phyloP scores from a whole-genome alignment of 2,113 vertebrate species.

The Pseudonaja textilis region DNA sequence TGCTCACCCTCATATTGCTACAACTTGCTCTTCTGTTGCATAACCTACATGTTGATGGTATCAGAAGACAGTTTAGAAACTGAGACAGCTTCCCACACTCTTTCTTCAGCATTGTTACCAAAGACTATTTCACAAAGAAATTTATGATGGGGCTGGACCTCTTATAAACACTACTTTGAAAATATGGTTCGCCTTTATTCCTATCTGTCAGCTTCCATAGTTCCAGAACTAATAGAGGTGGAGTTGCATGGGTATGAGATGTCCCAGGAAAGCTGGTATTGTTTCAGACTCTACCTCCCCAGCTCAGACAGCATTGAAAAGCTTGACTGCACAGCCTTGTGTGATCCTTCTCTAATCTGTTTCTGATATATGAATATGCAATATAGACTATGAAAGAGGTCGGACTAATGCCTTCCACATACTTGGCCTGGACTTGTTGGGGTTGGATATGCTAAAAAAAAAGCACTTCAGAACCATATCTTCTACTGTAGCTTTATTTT shows the following conservation, averaged over 20 bases:
- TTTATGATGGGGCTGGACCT: neutral
- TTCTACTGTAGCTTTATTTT: conserved; percentile 8
- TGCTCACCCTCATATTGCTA: neutral
- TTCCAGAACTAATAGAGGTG: neutral
- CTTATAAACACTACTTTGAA: neutral
- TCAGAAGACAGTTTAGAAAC: neutral
- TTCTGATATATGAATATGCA: neutral
- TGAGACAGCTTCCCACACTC: fast-evolving
- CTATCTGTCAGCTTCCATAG: neutral
- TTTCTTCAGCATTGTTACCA: neutral
- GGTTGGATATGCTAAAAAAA: neutral
- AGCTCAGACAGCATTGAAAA: neutral
- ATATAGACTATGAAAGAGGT: neutral
- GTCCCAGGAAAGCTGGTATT: neutral
- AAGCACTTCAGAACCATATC: neutral
- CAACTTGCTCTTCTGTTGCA: neutral
- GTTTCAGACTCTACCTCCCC: neutral
- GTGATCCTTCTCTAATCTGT: neutral
- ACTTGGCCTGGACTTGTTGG: neutral
- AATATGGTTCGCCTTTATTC: neutral
- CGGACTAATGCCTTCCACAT: neutral
- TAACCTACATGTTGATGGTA: neutral
- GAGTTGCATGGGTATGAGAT: neutral
- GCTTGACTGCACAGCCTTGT: neutral
- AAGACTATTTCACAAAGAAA: conserved; percentile 14